Base-by-base conservation (phyloP, 2,888 invertebrate species). In the Noctua janthina region DNA sequence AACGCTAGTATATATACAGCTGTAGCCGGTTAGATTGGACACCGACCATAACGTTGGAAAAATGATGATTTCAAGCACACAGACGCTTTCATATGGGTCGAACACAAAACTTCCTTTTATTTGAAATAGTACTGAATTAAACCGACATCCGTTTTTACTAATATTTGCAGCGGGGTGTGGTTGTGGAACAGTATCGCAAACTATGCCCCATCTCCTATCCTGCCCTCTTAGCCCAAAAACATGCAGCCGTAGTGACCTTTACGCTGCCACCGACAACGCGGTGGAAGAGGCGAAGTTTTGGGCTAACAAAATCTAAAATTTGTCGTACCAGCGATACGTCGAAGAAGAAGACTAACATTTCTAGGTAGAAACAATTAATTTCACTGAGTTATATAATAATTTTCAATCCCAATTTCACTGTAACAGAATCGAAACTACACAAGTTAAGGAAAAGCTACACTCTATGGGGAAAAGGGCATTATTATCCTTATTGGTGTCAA, bases 401-500 rank as follows among this genome's bases (percentile, higher is more conserved):
- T 29, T 7, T 39, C 15, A 4, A 23, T 17, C 17, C 29, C 11
- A 6, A 0, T 43, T 23, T 49, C n/a, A 29, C 35, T 29, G 8
- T 11, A 51, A 13, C 17, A 51, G 1, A 56, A 70, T 43, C 29
- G 29, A 29, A 78, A 79, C n/a, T 29, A 71, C 39, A 64, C 51
- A 54, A 71, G 20, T 29, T 70, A 43, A 74, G 51, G 11, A 39
- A 51, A 43, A 23, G 5, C n/a, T 7, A 71, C 8, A 56, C 10
- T 35, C 15, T 62, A 71, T 20, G 13, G n/a, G 10, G 66, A 49
- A 71, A 74, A 74, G 2, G 64, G 46, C 15, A 62, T 67, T 85
- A 71, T 71, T 71, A 85, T 85, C 85, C 74, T 81, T 74, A 83
- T 85, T 85, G 83, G 85, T 83, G 85, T 85, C 83, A 85, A 85